phyloP scores from a whole-genome alignment of 1,140 invertebrate species.

The Drosophila equinoxialis region DNA sequence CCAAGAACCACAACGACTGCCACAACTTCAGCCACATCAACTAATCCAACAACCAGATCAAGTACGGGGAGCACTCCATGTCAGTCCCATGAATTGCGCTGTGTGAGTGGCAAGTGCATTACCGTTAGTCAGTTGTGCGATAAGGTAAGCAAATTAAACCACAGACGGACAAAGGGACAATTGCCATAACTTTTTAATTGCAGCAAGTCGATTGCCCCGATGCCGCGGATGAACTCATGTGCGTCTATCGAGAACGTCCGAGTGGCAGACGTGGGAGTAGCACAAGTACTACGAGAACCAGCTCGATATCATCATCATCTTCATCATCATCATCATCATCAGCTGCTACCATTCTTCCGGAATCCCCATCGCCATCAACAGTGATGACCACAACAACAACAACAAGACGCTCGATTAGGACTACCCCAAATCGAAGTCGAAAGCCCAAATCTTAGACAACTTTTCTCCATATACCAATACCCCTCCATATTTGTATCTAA shows the following conservation, averaged over 20 bases:
- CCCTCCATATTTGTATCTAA: conserved; percentile 12
- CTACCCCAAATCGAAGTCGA: conserved; percentile 69
- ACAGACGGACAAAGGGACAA: neutral
- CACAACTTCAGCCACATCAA: conserved; percentile 17
- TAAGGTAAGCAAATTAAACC: conserved; percentile 72
- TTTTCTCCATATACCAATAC: conserved; percentile 39
- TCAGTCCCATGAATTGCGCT: conserved; percentile 85
- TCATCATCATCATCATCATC: conserved; percentile 26
- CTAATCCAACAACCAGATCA: conserved; percentile 18
- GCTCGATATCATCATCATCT: conserved; percentile 27
- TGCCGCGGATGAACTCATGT: conserved; percentile 86
- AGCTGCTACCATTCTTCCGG: conserved; percentile 6
- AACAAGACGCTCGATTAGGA: conserved; percentile 56
- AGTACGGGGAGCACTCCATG: conserved; percentile 71
- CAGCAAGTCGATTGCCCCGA: conserved; percentile 85
- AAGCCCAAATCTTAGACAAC: conserved; percentile 65
- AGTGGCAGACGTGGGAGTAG: conserved; percentile 33
- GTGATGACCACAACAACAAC: conserved; percentile 24
- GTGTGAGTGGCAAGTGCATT: conserved; percentile 86
- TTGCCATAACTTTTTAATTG: neutral
- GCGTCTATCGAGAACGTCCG: conserved; percentile 78
- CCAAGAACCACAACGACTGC: conserved; percentile 12
- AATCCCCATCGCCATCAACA: conserved; percentile 11
- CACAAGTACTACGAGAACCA: conserved; percentile 25
- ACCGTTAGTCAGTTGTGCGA: conserved; percentile 86